phyloP scores from a whole-genome alignment of 2,888 invertebrate species.

The Amblyteles armatorius region DNA sequence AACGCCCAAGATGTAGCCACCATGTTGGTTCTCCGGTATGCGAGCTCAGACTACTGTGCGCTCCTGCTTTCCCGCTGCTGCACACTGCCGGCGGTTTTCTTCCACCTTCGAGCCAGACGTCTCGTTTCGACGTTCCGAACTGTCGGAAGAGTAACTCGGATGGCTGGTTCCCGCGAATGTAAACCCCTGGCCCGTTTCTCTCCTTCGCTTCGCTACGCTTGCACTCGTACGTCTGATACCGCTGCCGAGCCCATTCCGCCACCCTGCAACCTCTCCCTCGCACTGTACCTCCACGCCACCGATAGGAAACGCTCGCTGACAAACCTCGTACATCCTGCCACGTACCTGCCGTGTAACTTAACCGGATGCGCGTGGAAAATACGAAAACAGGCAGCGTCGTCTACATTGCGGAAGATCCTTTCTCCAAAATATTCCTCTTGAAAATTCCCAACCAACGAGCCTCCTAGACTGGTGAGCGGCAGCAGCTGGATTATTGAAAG shows the following conservation, averaged over 20 bases:
- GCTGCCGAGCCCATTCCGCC: background rate
- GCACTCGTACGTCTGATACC: constrained; percentile 42
- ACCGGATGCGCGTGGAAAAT: background rate
- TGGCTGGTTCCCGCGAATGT: constrained; percentile 55
- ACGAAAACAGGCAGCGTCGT: background rate
- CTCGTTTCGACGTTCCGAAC: constrained; percentile 58
- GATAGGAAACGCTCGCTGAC: background rate
- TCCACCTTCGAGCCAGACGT: constrained; percentile 31
- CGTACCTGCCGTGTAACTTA: constrained; percentile 2
- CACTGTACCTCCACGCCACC: background rate
- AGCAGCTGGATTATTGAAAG: too few relatives aligned
- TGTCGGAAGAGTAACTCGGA: constrained; percentile 58
- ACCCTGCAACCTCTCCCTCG: constrained; percentile 15
- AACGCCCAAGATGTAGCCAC: constrained; percentile 29
- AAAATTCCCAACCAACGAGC: background rate
- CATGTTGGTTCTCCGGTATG: constrained; percentile 20
- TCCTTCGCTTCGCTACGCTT: constrained; percentile 45
- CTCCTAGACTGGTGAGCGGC: too few relatives aligned
- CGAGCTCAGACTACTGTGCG: background rate
- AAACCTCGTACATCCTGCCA: constrained; percentile 5
- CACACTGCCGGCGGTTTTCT: constrained; percentile 10
- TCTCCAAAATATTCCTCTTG: background rate
- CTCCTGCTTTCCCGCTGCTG: background rate
- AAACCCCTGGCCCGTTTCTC: constrained; percentile 33
- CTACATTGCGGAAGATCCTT: background rate